These are phyloP conservation scores for Temnothorax longispinosus DNA, from an alignment of 1,140 invertebrate genomes.

Conservation along the genomic window DNA sequence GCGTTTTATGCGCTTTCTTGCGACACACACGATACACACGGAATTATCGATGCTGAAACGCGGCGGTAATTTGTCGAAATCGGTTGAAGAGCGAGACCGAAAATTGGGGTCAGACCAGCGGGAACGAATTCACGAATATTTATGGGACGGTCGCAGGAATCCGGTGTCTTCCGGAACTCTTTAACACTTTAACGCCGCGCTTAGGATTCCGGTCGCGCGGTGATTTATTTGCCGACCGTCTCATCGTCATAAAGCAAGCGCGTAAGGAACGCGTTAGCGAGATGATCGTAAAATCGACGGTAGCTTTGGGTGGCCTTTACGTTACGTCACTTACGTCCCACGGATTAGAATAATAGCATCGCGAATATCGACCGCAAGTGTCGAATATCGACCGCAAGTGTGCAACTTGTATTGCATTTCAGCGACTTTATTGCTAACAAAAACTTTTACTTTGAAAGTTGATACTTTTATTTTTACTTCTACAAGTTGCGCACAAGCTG, in stretches of 20 bases:
- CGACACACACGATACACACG: not conserved
- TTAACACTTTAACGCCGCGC: conserved; percentile 70
- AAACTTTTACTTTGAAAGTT: not conserved
- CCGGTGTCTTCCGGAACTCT: conserved; percentile 68
- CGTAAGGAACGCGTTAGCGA: conserved; percentile 35
- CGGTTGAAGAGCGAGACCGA: conserved; percentile 37
- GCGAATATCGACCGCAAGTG: not conserved
- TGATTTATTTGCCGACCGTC: conserved; percentile 67
- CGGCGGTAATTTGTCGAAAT: conserved; percentile 64
- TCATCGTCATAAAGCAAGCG: conserved; percentile 57
- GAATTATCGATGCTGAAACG: conserved; percentile 15
- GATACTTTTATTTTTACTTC: not conserved
- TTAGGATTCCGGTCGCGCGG: conserved; percentile 67
- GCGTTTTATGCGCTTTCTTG: conserved; percentile 18
- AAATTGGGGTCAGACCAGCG: conserved; percentile 60
- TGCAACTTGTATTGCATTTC: not conserved
- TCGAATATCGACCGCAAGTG: not conserved
- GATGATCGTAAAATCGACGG: conserved; percentile 33
- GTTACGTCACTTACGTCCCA: not conserved
- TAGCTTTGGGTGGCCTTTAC: conserved; percentile 10
- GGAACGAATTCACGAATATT: conserved; percentile 64
- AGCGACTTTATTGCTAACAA: not conserved
- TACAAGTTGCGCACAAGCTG: not conserved
- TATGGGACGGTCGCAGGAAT: conserved; percentile 60
- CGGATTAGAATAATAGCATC: not conserved